Evolutionary conservation across 1,140 invertebrate species (phyloP), one percentile per base, ranked within the genome.

Genomic region (Uloborus diversus): DNA sequence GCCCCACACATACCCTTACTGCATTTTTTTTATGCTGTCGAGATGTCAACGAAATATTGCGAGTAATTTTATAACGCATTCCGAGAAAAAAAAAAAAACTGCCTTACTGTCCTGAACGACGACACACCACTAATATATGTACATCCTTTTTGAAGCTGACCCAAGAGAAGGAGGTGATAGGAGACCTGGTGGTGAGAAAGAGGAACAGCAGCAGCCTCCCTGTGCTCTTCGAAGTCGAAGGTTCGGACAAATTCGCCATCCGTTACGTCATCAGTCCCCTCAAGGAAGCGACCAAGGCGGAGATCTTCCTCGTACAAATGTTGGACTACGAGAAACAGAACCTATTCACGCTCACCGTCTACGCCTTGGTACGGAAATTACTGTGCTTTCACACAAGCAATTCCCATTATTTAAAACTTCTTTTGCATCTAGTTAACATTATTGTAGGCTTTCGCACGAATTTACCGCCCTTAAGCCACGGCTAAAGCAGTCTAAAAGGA

Each of bases 321-420:
- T 86, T 96, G 68, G 94, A 96, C 87, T 96, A 94, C 84, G 94
- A 96, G 84, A 92, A 90, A 30, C 92, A 93, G 86, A 93, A 93
- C 59, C 93, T 94, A 89, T 94, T 94, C 86, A 92, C 92, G 73
- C 87, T 95, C 80, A 92, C 92, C 3, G 89, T 95, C 82, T 90
- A 94, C 65, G 94, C 93, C 20, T 92, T 93, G 88, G 94, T 95
- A 90, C 89, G 82, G 79, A 35, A n/a, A 14, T 37, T 59, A 4
- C 59, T 35, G n/a, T n/a, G n/a, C n/a, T n/a, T n/a, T n/a, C n/a
- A n/a, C n/a, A n/a, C n/a, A n/a, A n/a, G n/a, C n/a, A n/a, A n/a
- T n/a, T n/a, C n/a, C n/a, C n/a, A n/a, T n/a, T n/a, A n/a, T n/a
- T n/a, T n/a, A n/a, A n/a, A n/a, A n/a, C n/a, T n/a, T n/a, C n/a